Conservation (phyloP, 2,888 invertebrate genomes). For the Thumatha senex region DNA sequence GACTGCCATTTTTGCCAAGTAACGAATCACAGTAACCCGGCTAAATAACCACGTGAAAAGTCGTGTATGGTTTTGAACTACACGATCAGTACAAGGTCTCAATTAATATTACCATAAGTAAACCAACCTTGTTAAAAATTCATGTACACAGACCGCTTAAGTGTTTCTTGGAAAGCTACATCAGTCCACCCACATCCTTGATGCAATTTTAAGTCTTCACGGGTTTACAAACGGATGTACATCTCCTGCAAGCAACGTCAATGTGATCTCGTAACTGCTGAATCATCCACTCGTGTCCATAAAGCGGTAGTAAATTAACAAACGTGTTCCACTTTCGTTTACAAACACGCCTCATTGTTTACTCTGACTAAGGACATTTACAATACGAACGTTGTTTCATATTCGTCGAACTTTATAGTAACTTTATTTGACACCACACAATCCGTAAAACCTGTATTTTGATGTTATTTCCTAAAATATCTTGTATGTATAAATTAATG, state of each 20-base stretch:
- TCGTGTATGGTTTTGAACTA: too few relatives aligned
- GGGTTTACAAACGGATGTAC: not conserved
- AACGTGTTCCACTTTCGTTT: constrained; percentile 24
- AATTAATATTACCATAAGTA: too few relatives aligned
- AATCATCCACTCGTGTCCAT: constrained; percentile 18
- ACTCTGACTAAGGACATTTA: constrained; percentile 7
- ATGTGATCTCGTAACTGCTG: constrained; percentile 15
- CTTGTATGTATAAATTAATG: too few relatives aligned
- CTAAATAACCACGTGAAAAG: too few relatives aligned
- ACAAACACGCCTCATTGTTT: constrained; percentile 11
- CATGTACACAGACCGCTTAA: not conserved
- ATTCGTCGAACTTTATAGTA: too few relatives aligned
- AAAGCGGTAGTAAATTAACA: constrained; percentile 8
- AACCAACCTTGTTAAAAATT: too few relatives aligned
- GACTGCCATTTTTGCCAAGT: too few relatives aligned
- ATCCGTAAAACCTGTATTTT: too few relatives aligned
- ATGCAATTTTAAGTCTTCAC: not conserved
- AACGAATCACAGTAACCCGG: too few relatives aligned
- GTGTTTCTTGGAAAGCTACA: not conserved
- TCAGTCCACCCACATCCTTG: not conserved
- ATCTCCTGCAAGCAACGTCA: not conserved
- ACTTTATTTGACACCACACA: too few relatives aligned
- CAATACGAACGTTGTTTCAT: not conserved
- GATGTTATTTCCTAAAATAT: too few relatives aligned
- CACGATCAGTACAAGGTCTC: too few relatives aligned